Evolutionary conservation across 2,888 invertebrate genomes (phyloP).

Genomic region (Endotricha flammealis): DNA sequence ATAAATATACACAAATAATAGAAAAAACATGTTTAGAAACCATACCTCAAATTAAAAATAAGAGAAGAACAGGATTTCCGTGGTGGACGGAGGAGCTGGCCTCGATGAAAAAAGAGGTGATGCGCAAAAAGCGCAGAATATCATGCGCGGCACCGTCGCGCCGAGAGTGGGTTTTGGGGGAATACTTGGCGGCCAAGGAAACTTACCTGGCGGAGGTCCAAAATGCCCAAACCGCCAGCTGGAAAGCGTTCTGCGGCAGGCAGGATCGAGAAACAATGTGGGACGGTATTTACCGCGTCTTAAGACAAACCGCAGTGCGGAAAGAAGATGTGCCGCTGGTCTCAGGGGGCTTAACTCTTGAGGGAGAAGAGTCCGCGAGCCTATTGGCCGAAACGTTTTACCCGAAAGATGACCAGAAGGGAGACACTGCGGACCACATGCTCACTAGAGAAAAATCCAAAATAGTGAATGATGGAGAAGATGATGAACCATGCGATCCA

Average conservation of each 20-base stretch:
- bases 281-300: not conserved
- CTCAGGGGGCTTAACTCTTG: no score
- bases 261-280: conserved; percentile 3
- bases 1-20: no score
- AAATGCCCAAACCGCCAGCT: conserved; percentile 1
- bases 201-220: not conserved
- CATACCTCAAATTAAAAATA: no score
- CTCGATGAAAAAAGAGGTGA: no score
- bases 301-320: no score
- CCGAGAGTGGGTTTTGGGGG: not conserved
- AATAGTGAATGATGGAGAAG: not conserved
- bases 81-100: no score
- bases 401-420: not conserved
- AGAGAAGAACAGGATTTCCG: no score
- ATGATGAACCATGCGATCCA: not conserved
- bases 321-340: no score
- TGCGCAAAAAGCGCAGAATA: no score
- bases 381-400: not conserved
- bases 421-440: not conserved
- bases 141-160: no score
- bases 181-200: not conserved
- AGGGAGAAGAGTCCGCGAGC: not conserved
- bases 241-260: conserved; percentile 4
- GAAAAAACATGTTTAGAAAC: no score
- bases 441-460: not conserved